Evolutionary conservation across 2,113 vertebrate genomes (phyloP).

Genomic region (Morone chrysops): DNA sequence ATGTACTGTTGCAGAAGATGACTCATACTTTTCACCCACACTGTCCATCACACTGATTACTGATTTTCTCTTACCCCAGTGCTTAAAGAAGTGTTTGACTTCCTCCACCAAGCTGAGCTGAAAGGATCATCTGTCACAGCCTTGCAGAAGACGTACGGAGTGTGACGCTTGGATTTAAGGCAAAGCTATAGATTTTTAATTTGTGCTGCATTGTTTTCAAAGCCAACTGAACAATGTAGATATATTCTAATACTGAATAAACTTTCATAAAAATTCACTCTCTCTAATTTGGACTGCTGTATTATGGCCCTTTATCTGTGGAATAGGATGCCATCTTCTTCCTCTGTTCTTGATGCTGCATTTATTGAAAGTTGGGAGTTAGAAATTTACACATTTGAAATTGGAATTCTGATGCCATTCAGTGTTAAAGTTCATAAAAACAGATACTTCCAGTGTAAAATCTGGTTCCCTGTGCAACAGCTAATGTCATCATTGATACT

Average conservation of each 20-base stretch:
- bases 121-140: slow-evolving; percentile 79
- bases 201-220: background rate
- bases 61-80: slow-evolving; percentile 78
- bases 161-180: slow-evolving; percentile 74
- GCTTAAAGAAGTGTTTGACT: slow-evolving; percentile 87
- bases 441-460: background rate
- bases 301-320: too few relatives aligned
- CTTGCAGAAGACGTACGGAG: slow-evolving; percentile 88
- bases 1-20: too few relatives aligned
- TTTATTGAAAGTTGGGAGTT: background rate
- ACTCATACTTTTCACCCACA: background rate
- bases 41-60: background rate
- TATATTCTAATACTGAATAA: slow-evolving; percentile 9
- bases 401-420: background rate
- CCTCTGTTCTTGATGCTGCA: background rate
- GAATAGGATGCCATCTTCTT: background rate
- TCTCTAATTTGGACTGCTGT: background rate
- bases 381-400: background rate
- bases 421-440: background rate
- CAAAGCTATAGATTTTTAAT: background rate
- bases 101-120: slow-evolving; percentile 84
- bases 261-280: background rate
- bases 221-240: background rate
- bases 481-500: background rate
- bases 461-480: background rate